Percentiles rank a stretch among this genome's conserved stretches.
Conservation (phyloP, 2,888 invertebrate species). For the Liposcelis brunnea region DNA sequence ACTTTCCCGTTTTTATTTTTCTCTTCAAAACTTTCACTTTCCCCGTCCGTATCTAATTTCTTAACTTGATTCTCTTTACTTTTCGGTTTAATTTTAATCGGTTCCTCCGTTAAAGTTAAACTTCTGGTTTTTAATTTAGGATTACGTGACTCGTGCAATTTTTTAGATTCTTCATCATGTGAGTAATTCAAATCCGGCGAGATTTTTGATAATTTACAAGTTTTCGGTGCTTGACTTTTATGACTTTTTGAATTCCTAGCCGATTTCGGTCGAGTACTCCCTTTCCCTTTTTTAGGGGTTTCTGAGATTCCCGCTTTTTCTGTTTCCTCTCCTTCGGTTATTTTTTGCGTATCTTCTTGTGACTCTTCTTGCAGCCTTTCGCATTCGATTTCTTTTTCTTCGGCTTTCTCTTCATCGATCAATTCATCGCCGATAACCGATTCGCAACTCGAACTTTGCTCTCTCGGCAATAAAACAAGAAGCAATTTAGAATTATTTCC, state of each 20-base stretch:
- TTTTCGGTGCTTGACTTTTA: background rate
- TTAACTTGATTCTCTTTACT: background rate
- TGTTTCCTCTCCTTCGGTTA: background rate
- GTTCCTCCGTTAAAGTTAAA: too few relatives aligned
- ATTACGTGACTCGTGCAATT: constrained; percentile 3
- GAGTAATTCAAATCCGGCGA: constrained; percentile 5
- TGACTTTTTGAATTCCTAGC: background rate
- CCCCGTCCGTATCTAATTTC: background rate
- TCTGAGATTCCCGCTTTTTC: background rate
- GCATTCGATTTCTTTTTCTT: too few relatives aligned
- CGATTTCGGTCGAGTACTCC: background rate
- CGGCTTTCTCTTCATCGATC: too few relatives aligned
- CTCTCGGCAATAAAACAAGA: constrained; percentile 1
- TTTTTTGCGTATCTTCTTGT: background rate
- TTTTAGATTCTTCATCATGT: background rate
- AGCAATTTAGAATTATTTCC: constrained; percentile 1
- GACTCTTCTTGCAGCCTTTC: background rate
- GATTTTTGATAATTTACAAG: constrained; percentile 1
- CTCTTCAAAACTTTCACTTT: too few relatives aligned
- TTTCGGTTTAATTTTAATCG: background rate
- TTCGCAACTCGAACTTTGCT: constrained; percentile 3
- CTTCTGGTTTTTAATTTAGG: background rate
- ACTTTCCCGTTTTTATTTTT: too few relatives aligned
- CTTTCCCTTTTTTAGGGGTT: too few relatives aligned
- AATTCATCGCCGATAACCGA: background rate